A percentile compares a stretch with the other conserved stretches of the same genome.
phyloP scores from a whole-genome alignment of 2,113 vertebrate species.

The human region GRCh38 chr12:121437501-121438000 shows the following conservation, averaged over 20 bases:
- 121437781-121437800: background rate
- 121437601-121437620: background rate
- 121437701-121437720: background rate
- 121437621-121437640: too few relatives aligned
- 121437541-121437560: too few relatives aligned
- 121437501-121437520: background rate
- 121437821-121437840: background rate
- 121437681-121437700: background rate
- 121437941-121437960: background rate
- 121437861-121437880: background rate
- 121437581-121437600: background rate
- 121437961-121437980: fast-evolving
- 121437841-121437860: background rate
- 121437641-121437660: background rate
- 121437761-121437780: background rate
- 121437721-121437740: background rate
- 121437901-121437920: background rate
- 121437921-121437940: background rate
- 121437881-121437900: background rate
- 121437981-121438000: too few relatives aligned
- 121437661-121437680: background rate
- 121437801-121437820: background rate
- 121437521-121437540: background rate
- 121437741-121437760: background rate
- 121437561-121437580: background rate